Conservation (phyloP, 2,113 vertebrate genomes). For the Chunga burmeisteri region DNA sequence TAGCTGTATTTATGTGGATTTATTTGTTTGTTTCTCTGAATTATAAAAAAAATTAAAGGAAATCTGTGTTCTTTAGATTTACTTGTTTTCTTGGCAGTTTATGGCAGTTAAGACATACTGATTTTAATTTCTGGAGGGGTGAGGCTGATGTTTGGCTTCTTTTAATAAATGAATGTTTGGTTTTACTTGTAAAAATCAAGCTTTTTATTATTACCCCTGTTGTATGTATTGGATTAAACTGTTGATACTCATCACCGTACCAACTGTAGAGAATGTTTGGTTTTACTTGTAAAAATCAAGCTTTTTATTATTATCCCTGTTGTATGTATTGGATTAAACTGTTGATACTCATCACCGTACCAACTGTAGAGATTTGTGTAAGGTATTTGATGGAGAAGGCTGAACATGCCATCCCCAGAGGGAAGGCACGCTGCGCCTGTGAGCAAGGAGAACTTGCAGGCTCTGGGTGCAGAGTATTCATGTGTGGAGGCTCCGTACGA, state of each 20-base stretch:
- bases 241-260: background rate
- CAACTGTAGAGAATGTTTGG: background rate
- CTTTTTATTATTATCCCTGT: background rate
- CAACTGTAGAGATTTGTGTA: background rate
- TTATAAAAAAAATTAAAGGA: background rate
- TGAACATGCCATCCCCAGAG: background rate
- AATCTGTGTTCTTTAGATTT: background rate
- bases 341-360: background rate
- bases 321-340: background rate
- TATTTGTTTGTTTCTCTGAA: background rate
- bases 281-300: background rate
- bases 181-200: background rate
- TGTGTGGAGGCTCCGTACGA: rapidly evolving
- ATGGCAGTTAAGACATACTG: background rate
- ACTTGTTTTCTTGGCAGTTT: background rate
- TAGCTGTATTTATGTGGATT: background rate
- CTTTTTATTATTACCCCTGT: background rate
- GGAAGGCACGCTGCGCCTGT: rapidly evolving
- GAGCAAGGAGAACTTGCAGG: background rate
- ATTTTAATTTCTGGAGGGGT: background rate
- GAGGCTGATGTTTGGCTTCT: background rate
- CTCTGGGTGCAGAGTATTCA: background rate
- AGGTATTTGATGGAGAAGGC: background rate
- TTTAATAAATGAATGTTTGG: background rate
- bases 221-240: background rate